Evolutionary conservation across 2,113 vertebrate species (phyloP).

Genomic region (Ovis aries): ARS-UI_Ramb_v3.0 NC_056074.1:31982501-31983000

Average conservation of each 20-base stretch:
- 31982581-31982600: not conserved
- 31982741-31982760: too few relatives aligned
- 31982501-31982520: not conserved
- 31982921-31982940: not conserved
- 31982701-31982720: not conserved
- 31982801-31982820: rapidly evolving
- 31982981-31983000: not conserved
- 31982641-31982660: rapidly evolving
- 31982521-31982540: not conserved
- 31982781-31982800: not conserved
- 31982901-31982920: not conserved
- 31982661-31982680: too few relatives aligned
- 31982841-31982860: not conserved
- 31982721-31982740: not conserved
- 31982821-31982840: rapidly evolving
- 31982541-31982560: not conserved
- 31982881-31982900: not conserved
- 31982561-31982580: not conserved
- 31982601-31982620: not conserved
- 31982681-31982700: rapidly evolving
- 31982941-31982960: not conserved
- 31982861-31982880: not conserved
- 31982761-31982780: not conserved
- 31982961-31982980: not conserved
- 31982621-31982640: too few relatives aligned